These are phyloP conservation scores for Lasioglossum calceatum DNA, from an alignment of 2,888 invertebrate species.

Conservation along the genomic window DNA sequence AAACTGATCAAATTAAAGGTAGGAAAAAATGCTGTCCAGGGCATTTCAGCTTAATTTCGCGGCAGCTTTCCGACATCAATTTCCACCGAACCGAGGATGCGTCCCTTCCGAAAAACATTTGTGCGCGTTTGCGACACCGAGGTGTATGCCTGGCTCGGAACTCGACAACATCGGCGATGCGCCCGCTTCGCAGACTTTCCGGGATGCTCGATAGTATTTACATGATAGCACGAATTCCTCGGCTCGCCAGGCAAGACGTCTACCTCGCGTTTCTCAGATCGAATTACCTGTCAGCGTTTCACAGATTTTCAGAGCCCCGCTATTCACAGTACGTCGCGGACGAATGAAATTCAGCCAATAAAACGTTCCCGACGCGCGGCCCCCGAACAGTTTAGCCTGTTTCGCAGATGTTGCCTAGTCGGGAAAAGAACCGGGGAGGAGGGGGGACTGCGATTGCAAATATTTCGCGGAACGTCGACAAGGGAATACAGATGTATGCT, in stretches of 20 bases:
- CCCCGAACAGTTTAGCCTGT: constrained; percentile 36
- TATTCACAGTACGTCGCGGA: constrained; percentile 34
- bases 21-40: no score
- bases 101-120: not conserved
- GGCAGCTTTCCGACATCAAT: no score
- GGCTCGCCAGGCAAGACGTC: constrained; percentile 21
- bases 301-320: constrained; percentile 48
- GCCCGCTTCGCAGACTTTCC: not conserved
- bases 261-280: constrained; percentile 50
- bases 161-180: not conserved
- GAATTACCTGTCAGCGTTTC: constrained; percentile 61
- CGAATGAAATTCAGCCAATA: constrained; percentile 54
- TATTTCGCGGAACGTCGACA: constrained; percentile 37
- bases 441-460: constrained; percentile 27
- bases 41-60: no score
- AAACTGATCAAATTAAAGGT: no score
- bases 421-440: constrained; percentile 14
- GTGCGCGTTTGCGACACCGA: no score
- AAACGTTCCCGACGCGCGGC: constrained; percentile 36
- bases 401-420: constrained; percentile 46
- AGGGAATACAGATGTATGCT: constrained; percentile 41
- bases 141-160: not conserved
- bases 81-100: no score
- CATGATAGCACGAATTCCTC: constrained; percentile 27
- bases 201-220: constrained; percentile 38